Conservation (phyloP, 1,140 invertebrate species). For the Calliphora vicina region DNA sequence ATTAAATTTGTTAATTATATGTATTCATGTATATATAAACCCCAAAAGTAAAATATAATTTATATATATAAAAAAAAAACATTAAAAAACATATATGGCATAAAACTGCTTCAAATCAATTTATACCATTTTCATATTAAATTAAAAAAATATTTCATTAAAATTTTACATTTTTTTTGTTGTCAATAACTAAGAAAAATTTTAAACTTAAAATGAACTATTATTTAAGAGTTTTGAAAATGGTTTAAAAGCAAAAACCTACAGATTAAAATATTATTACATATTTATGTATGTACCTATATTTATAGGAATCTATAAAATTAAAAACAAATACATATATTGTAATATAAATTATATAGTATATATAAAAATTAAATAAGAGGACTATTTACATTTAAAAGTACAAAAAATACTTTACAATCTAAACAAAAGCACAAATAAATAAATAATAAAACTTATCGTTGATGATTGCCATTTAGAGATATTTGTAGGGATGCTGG, state of each 20-base stretch:
- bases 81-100: neutral
- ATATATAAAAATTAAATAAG: neutral
- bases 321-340: neutral
- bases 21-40: neutral
- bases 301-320: neutral
- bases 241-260: neutral
- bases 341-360: too few species aligned
- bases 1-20: neutral
- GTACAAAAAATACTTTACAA: constrained; percentile 16
- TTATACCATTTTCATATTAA: neutral
- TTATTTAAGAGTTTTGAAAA: neutral
- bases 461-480: constrained; percentile 14
- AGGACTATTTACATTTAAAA: constrained; percentile 19
- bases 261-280: neutral
- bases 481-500: neutral
- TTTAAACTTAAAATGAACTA: neutral
- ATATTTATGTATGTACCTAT: neutral
- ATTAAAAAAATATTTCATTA: neutral
- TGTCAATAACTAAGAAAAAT: neutral
- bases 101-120: neutral
- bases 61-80: too few species aligned
- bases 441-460: neutral
- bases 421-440: neutral
- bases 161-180: neutral
- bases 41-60: neutral